A percentile compares a stretch with the other conserved stretches of the same genome.
These are phyloP conservation scores for Musca vetustissima DNA, from an alignment of 1,140 invertebrate genomes.

Conservation along the genomic window DNA sequence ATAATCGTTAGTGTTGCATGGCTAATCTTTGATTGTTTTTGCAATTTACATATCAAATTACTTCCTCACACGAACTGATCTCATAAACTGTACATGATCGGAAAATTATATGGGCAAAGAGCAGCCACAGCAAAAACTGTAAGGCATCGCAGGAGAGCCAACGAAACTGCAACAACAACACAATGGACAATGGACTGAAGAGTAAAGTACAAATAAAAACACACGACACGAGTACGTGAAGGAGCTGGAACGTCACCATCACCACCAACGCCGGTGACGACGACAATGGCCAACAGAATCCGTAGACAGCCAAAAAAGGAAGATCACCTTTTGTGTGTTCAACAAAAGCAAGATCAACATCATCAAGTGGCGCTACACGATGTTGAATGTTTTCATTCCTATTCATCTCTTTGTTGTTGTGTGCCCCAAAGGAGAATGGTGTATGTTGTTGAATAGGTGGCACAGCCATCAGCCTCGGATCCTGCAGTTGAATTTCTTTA, in stretches of 20 bases:
- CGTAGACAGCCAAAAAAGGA: no score
- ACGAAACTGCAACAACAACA: not conserved
- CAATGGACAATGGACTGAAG: no score
- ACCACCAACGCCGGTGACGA: not conserved
- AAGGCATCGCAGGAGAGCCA: not conserved
- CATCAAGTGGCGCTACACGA: constrained; percentile 34
- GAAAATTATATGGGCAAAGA: constrained; percentile 16
- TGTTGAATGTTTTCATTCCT: constrained; percentile 11
- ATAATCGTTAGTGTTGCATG: constrained; percentile 24
- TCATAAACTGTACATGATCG: constrained; percentile 27
- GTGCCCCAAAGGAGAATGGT: not conserved
- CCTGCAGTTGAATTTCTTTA: not conserved
- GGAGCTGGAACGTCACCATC: not conserved
- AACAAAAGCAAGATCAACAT: constrained; percentile 20
- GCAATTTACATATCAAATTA: constrained; percentile 32
- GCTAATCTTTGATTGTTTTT: constrained; percentile 32
- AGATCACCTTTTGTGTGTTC: no score
- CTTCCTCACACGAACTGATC: constrained; percentile 30
- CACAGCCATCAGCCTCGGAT: not conserved
- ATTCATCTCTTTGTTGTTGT: no score
- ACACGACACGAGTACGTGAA: constrained; percentile 20
- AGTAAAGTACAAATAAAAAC: constrained; percentile 18
- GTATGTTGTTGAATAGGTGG: not conserved
- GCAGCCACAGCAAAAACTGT: not conserved
- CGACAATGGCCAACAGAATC: not conserved